Evolutionary conservation across 2,113 vertebrate species (phyloP), one percentile per base, ranked within the genome.

Genomic region (Tupaia tana): DNA sequence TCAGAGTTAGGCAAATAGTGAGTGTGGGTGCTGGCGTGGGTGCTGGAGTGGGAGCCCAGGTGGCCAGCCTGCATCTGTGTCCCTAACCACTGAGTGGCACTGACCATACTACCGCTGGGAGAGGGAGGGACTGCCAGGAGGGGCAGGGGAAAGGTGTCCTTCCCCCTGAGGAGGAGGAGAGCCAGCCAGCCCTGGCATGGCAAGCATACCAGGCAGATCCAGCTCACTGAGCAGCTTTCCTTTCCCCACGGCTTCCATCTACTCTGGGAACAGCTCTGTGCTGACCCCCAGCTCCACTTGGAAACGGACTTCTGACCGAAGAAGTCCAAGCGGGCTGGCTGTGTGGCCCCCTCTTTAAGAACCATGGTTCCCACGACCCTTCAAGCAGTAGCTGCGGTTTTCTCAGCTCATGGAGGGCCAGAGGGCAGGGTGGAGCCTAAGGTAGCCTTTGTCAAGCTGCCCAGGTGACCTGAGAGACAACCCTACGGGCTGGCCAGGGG

Each of bases 41-140:
- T 4, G 12, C 43, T 15, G 22, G 11, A 20, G 20, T 34, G n/a
- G 63, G 64, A 16, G 24, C 54, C 29, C 12, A 2, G 0, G 24
- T 18, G 7, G 12, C 58, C 2, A 29, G 64, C 11, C 24, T 0
- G 29, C 4, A 18, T 22, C 31, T 9, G 18, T 2, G 25, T 14
- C 3, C 43, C 75, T 58, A 4, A 22, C 25, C 52, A 0, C 59
- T 19, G 34, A 7, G 22, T 29, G 0, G 6, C 56, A 1, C 31
- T 14, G 22, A 9, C 20, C 31, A 0, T 14, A 1, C 1, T 7
- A 2, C 73, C 10, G 56, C 66, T 1, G 2, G 24, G 54, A 20
- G 24, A 20, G 31, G 0, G 29, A 18, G 34, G 61, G 10, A 14
- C 52, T 25, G 25, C 54, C 10, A 1, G 56, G 16, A 6, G 8